Percentiles rank a stretch among this genome's conserved stretches.
phyloP scores from a whole-genome alignment of 2,888 invertebrate species.

The Eupelmus urozonus region DNA sequence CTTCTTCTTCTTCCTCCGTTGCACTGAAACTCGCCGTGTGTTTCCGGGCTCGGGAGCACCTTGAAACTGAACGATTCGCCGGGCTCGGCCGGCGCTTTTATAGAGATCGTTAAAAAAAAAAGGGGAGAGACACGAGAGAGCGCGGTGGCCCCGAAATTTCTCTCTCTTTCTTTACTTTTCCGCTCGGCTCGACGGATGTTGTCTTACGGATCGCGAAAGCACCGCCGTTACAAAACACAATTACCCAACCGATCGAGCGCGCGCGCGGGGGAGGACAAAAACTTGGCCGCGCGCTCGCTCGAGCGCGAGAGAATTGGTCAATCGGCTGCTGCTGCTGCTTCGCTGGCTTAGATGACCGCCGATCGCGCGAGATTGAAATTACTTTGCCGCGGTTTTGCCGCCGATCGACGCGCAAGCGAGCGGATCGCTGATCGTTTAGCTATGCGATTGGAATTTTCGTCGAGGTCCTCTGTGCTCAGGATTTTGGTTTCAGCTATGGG shows the following conservation, averaged over 20 bases:
- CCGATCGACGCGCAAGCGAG: too few relatives aligned
- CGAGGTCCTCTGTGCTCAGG: too few relatives aligned
- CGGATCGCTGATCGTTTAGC: too few relatives aligned
- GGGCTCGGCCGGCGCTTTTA: conserved; percentile 61
- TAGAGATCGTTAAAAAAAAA: conserved; percentile 57
- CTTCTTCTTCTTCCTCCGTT: background rate
- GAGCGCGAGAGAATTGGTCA: conserved; percentile 66
- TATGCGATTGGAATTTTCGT: too few relatives aligned
- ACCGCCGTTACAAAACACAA: conserved; percentile 70
- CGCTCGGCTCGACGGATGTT: conserved; percentile 20
- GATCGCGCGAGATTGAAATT: too few relatives aligned
- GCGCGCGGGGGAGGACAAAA: conserved; percentile 57
- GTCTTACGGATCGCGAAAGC: conserved; percentile 59
- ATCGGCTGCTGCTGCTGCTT: conserved; percentile 57
- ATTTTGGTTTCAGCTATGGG: too few relatives aligned
- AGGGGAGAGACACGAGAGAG: background rate
- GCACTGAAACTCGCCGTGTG: conserved; percentile 1
- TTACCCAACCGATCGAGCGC: conserved; percentile 69
- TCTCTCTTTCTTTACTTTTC: conserved; percentile 57
- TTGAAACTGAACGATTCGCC: conserved; percentile 61
- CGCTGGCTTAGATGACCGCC: conserved; percentile 56
- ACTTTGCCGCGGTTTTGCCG: too few relatives aligned
- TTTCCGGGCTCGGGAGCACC: conserved; percentile 12
- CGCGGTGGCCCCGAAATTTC: conserved; percentile 56
- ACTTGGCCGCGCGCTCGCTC: conserved; percentile 60